Base-by-base conservation (phyloP, 2,888 invertebrate species). In the Zelleria hepariella region DNA sequence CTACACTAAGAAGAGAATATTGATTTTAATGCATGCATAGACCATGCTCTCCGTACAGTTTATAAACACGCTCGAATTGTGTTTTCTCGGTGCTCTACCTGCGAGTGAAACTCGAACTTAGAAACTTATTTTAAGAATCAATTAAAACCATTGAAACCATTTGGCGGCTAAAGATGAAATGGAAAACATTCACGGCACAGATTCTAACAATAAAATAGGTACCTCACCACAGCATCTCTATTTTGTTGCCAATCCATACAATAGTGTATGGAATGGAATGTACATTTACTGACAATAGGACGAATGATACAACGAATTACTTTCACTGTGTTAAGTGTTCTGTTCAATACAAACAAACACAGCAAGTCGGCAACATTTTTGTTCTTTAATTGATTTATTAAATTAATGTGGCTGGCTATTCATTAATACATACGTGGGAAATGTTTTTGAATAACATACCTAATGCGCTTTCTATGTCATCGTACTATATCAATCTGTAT, bases 291-390 rank as follows among this genome's bases (percentile, higher is more conserved):
- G 20, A 62, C 60, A 61, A 62, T 61, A 62, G 62, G 53, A 21
- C 23, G 23, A 23, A 51, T 51, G 23, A 21, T 54, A 26, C 47
- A 53, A 69, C 68, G 75, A 75, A 78, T 77, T 74, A 82, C 83
- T 83, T 83, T 83, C 82, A 79, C 82, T 77, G 15, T 32, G 25
- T 56, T 59, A 48, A 56, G 21, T 56, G 56, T 32, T 21, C n/a
- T 26, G 3, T 20, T 21, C 8, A 51, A 20, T 21, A 51, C 51
- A 51, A 51, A 51, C 21, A 51, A 10, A 42, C 32, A 42, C 32
- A 42, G 32, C 15, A 42, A 15, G 32, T 42, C 32, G 15, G 32
- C 10, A 15, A 42, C 32, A 15, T 42, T 42, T 42, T 42, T 42
- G 32, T 42, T 42, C 32, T 4, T 42, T 2, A 15, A 15, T 42